A percentile compares a stretch with the other conserved stretches of the same genome.
These are phyloP conservation scores for Vicugna pacos DNA, from an alignment of 2,113 vertebrate genomes.

Conservation along the genomic window DNA sequence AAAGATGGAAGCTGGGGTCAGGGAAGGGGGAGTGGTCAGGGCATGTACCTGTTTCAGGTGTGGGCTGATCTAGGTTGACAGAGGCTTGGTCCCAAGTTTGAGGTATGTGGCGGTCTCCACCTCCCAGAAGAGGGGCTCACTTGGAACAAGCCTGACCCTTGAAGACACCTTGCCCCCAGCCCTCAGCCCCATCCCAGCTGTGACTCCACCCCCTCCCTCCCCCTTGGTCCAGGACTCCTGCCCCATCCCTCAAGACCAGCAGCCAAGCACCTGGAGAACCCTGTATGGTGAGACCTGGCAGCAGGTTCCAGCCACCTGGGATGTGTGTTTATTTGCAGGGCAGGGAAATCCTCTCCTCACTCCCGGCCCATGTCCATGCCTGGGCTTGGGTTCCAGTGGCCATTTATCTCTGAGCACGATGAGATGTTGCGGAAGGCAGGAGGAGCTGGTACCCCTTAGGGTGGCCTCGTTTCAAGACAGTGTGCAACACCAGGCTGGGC, in stretches of 20 bases:
- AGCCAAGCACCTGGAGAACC: neutral
- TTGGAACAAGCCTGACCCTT: neutral
- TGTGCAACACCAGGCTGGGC: conserved; percentile 45
- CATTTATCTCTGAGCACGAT: neutral
- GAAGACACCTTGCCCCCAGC: neutral
- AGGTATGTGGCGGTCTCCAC: neutral
- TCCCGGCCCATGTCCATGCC: neutral
- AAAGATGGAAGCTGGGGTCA: neutral
- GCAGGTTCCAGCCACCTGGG: neutral
- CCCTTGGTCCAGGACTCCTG: neutral
- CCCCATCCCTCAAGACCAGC: neutral
- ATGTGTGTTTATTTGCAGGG: conserved; percentile 61
- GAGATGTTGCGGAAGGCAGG: neutral
- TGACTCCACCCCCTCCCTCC: neutral
- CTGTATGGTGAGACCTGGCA: neutral
- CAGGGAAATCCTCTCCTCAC: neutral
- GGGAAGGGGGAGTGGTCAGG: too few species aligned
- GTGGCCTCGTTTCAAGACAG: neutral
- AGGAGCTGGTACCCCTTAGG: neutral
- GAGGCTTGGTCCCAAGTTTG: neutral
- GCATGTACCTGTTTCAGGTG: neutral
- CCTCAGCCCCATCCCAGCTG: neutral
- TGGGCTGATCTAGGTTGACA: neutral
- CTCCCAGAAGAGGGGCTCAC: neutral
- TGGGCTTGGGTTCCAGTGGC: too few species aligned